Evolutionary conservation across 2,797 vertebrate species (phyloP), one percentile per base, ranked within the genome.

Genomic region (Lemur catta): DNA sequence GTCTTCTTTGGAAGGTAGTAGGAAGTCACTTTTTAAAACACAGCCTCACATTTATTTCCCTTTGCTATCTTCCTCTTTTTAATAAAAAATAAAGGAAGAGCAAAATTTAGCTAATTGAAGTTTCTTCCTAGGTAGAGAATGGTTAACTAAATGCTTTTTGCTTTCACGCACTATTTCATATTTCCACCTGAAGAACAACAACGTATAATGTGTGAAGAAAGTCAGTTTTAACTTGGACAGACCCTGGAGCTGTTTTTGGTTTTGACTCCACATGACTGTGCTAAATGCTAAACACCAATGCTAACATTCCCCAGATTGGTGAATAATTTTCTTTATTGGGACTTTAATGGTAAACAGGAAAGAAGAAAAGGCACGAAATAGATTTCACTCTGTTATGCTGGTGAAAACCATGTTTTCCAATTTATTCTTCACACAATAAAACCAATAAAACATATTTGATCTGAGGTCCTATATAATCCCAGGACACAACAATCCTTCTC

Each of bases 391-490:
- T 79, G 79, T 57, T 96, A 26, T 88, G 41, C 72, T 88, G 38
- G 50, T 50, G 30, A 96, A 97, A 97, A 93, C 22, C 43, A 59
- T 38, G 43, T 81, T 95, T 95, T 94, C 93, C 72, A 93, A 85
- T 93, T 86, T 94, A 91, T 95, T 96, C 79, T 88, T 97, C 69
- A 61, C 59, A 96, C 82, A 91, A 92, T 85, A 96, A 95, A 90
- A 97, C 74, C 24, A 91, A 92, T 85, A 96, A 94, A 90, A 97
- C 74, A 24, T 46, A 80, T 96, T 96, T 94, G 61, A 97, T 96
- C 84, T 93, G 89, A 93, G 76, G 95, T 67, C 74, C 52, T 92
- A 17, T 61, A 67, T 89, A 96, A 59, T 95, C 97, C 96, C 97
- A 97, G 76, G 55, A 69, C 35, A 74, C 92, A 94, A 76, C 2